Percentiles rank a stretch among this genome's conserved stretches.
Conservation (phyloP, 2,797 vertebrate species). For the Masticophis lateralis region DNA sequence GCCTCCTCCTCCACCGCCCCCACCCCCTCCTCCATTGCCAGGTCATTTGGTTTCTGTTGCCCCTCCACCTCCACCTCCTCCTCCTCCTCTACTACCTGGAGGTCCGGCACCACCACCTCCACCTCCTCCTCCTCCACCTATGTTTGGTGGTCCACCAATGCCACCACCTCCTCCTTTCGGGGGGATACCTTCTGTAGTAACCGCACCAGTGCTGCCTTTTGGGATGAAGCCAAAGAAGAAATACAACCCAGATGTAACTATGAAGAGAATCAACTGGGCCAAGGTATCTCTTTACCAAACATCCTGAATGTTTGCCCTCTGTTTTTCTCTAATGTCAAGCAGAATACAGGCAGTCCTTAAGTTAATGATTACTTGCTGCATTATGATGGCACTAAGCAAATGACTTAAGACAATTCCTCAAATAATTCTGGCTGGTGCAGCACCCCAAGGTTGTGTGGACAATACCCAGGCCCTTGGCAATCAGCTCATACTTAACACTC, state of each 20-base stretch:
- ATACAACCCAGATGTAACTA: conserved; percentile 85
- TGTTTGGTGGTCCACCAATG: conserved; percentile 59
- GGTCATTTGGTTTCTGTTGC: conserved; percentile 38
- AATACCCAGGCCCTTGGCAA: neutral
- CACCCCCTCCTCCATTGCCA: conserved; percentile 72
- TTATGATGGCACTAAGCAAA: neutral
- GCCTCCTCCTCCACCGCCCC: conserved; percentile 57
- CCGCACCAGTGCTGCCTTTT: conserved; percentile 76
- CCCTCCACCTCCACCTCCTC: conserved; percentile 77
- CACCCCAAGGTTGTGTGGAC: neutral
- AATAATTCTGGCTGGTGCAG: neutral
- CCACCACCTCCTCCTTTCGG: conserved; percentile 61
- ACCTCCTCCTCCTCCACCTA: conserved; percentile 78
- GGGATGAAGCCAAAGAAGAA: conserved; percentile 90
- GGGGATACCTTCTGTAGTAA: conserved; percentile 56
- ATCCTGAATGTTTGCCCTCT: neutral
- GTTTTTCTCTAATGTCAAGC: neutral
- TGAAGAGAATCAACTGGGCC: conserved; percentile 97
- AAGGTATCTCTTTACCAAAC: conserved; percentile 77
- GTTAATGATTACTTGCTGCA: no score
- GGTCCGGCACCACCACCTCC: conserved; percentile 70
- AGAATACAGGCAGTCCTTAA: neutral
- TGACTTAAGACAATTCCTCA: neutral
- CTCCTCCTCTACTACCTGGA: conserved; percentile 68
- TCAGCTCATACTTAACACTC: neutral